Evolutionary conservation across 2,113 vertebrate genomes (phyloP), one percentile per base, ranked within the genome.

Genomic region (Capreolus pygargus): DNA sequence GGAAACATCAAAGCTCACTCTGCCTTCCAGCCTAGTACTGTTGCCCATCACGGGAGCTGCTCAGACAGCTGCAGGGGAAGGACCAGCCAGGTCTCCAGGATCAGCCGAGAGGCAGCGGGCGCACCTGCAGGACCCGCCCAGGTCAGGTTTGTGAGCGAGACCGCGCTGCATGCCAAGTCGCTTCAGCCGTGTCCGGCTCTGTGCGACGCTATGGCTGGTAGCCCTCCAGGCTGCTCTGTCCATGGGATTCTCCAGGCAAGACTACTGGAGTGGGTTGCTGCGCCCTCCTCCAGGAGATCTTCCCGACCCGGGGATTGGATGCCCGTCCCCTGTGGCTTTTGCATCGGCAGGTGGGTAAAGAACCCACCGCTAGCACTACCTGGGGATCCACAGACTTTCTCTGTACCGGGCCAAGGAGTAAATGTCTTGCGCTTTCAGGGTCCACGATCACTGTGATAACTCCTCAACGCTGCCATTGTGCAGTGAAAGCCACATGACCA

Each of bases 161-260:
- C 21, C 23, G 11, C 2, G 10, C n/a, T 12, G 67, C 19, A 1
- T 23, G 67, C n/a, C 19, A 36, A 36, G n/a, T 36, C 4, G 0
- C 67, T 70, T 39, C 67, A 39, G 19, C 12, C 5, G 1, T 70
- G n/a, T 39, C 67, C 2, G 1, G 23, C n/a, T 67, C 33, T 70
- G 67, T 39, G n/a, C 0, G 0, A 39, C 19, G 19, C 19, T 12
- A 1, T 3, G n/a, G n/a, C 5, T 2, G 0, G 67, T 12, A 23
- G 8, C 19, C 67, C 10, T 0, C 67, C 67, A 70, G 67, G 67
- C 2, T 36, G n/a, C n/a, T 70, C 67, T 12, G 67, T 23, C n/a
- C n/a, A 6, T 12, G 67, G 67, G n/a, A 23, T 70, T 70, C n/a
- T 70, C 67, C n/a, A 70, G 67, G 67, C 67, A 39, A 70, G 67